These are phyloP conservation scores for Idaea biselata DNA, from an alignment of 2,888 invertebrate genomes.

Conservation along the genomic window DNA sequence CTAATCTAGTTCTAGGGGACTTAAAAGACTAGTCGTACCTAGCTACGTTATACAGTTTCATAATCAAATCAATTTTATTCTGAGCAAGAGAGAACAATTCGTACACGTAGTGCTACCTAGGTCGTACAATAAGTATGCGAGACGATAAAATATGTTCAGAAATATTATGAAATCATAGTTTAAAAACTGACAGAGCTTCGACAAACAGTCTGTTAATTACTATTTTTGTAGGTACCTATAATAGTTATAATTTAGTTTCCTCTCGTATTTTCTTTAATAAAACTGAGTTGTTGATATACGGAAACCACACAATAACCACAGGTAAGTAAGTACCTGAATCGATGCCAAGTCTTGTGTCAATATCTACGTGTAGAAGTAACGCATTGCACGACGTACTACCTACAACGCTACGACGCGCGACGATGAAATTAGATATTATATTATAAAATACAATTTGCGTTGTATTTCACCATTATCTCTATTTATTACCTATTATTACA, in stretches of 20 bases:
- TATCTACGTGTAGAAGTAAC: not conserved
- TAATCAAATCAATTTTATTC: too few species aligned
- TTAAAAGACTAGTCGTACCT: too few species aligned
- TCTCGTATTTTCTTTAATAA: not conserved
- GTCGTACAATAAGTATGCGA: not conserved
- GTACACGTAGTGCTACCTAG: too few species aligned
- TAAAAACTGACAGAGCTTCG: too few species aligned
- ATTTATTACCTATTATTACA: not conserved
- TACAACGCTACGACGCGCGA: not conserved
- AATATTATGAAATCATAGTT: too few species aligned
- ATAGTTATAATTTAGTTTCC: not conserved
- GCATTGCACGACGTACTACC: not conserved
- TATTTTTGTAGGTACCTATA: not conserved
- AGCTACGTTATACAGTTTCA: too few species aligned
- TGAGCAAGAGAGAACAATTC: too few species aligned
- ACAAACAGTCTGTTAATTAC: not conserved
- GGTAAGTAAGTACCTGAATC: not conserved
- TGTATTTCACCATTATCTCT: constrained; percentile 9
- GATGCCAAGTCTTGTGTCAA: not conserved
- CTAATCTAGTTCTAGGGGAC: too few species aligned
- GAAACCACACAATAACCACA: not conserved
- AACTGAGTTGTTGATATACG: not conserved
- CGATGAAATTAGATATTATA: not conserved
- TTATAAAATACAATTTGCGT: not conserved
- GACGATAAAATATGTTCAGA: not conserved